Evolutionary conservation across 2,797 vertebrate genomes (phyloP).

Genomic region (Meriones psammophilus): DNA sequence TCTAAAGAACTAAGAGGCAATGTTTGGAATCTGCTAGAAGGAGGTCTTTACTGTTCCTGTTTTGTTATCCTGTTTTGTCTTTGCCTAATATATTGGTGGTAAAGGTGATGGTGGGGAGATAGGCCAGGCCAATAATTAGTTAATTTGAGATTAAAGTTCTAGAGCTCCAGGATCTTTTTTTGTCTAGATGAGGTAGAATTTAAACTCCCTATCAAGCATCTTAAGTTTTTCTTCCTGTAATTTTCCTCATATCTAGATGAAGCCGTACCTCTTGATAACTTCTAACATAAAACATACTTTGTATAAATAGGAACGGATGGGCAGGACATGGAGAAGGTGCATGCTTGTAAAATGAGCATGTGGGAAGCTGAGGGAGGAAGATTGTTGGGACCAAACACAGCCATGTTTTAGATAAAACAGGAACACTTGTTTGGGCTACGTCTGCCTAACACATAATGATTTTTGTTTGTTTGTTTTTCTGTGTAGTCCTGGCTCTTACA

Average conservation of each 20-base stretch:
- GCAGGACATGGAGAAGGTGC: not conserved
- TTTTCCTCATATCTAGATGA: constrained; percentile 48
- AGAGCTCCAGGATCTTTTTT: not conserved
- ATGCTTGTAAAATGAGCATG: not conserved
- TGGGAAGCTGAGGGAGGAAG: not conserved
- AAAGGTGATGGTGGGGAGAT: not conserved
- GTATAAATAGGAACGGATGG: constrained; percentile 6
- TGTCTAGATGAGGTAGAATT: not conserved
- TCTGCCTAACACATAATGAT: not conserved
- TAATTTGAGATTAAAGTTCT: constrained; percentile 24
- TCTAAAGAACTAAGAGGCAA: not conserved
- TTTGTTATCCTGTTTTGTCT: not conserved
- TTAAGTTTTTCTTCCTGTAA: constrained; percentile 4
- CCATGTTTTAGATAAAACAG: not conserved
- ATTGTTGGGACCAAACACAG: not conserved
- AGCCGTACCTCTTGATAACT: not conserved
- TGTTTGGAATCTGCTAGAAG: not conserved
- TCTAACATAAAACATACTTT: constrained; percentile 1
- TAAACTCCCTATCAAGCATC: constrained; percentile 14
- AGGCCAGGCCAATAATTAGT: not conserved
- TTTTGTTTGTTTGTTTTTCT: not conserved
- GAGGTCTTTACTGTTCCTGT: not conserved
- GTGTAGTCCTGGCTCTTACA: not conserved
- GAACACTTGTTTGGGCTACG: not conserved
- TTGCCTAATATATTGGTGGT: not conserved